Evolutionary conservation across 2,797 vertebrate genomes (phyloP).

Genomic region (Microctenopoma stevenorrisi): DNA sequence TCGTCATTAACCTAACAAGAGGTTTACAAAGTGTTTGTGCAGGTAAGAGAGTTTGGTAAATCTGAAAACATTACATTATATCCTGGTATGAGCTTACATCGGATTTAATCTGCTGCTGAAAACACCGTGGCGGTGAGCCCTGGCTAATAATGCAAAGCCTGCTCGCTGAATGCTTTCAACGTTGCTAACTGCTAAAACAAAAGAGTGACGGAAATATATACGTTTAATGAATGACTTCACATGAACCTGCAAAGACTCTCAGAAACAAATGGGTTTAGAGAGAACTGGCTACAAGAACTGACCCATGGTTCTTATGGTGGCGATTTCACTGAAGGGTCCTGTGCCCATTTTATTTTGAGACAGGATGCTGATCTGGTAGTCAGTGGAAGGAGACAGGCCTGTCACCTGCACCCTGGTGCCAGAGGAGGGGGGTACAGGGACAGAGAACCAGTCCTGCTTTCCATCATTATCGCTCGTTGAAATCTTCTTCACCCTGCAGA

Average conservation of each 20-base stretch:
- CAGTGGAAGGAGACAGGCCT: constrained; percentile 84
- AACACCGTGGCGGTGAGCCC: neutral
- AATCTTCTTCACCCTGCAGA: constrained; percentile 86
- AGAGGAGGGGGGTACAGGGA: constrained; percentile 80
- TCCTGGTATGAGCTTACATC: too few relatives aligned
- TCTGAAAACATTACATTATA: too few relatives aligned
- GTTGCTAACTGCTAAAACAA: neutral
- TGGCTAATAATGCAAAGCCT: constrained; percentile 6
- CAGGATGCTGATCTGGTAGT: constrained; percentile 94
- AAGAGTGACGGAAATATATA: neutral
- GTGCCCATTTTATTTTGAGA: constrained; percentile 93
- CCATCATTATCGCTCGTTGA: constrained; percentile 65
- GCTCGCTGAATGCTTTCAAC: constrained; percentile 1
- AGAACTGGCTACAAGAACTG: constrained; percentile 33
- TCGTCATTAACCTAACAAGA: too few relatives aligned
- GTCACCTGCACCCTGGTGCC: constrained; percentile 83
- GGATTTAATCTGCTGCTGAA: neutral
- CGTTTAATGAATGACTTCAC: constrained; percentile 1
- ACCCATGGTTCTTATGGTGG: constrained; percentile 83
- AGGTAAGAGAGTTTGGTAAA: too few relatives aligned
- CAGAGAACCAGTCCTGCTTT: constrained; percentile 89
- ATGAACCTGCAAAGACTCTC: neutral
- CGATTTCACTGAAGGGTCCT: constrained; percentile 93
- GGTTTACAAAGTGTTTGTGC: too few relatives aligned
- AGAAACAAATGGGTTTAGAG: neutral